Evolutionary conservation across 2,797 vertebrate species (phyloP), one percentile per base, ranked within the genome.

Genomic region (Spea hammondii): DNA sequence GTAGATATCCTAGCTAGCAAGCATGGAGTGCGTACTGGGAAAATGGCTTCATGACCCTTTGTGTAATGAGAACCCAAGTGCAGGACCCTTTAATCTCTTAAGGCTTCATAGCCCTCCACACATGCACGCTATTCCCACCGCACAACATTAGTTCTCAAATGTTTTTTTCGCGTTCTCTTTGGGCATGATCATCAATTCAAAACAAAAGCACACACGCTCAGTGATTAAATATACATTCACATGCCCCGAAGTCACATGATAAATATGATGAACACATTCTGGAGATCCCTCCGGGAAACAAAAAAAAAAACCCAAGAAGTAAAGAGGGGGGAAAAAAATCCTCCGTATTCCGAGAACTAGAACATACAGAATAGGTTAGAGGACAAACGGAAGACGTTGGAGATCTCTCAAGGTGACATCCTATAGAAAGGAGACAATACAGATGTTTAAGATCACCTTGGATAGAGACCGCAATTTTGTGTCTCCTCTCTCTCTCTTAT

Each of bases 391-490:
- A 10, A 5, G 55, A 12, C 55, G n/a, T 13, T 17, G 9, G 12
- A 6, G n/a, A 62, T 62, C 55, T n/a, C 9, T 50, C 79, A 80
- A 80, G 79, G 72, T 80, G 54, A 65, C 6, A 44, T 46, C 47
- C 3, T 65, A n/a, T 5, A 32, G 47, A 59, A n/a, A 69, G 14
- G 17, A 46, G 73, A 62, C 13, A 8, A 46, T 13, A 8, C n/a
- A 14, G 14, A 13, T 68, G 49, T 59, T 51, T 44, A 8, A 67
- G 53, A 72, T 81, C 74, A 81, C 79, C 79, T 81, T 76, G 67
- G 60, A 5, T 60, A 14, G 68, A 75, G 44, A 12, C 12, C 7
- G n/a, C 11, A 8, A n/a, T 45, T 57, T 57, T 75, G 57, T 71
- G 51, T 65, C 57, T 32, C n/a, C n/a, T n/a, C n/a, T n/a, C 4